A percentile compares a stretch with the other conserved stretches of the same genome.
Conservation (phyloP, 2,797 vertebrate genomes). For the Darevskia nairensis region DNA sequence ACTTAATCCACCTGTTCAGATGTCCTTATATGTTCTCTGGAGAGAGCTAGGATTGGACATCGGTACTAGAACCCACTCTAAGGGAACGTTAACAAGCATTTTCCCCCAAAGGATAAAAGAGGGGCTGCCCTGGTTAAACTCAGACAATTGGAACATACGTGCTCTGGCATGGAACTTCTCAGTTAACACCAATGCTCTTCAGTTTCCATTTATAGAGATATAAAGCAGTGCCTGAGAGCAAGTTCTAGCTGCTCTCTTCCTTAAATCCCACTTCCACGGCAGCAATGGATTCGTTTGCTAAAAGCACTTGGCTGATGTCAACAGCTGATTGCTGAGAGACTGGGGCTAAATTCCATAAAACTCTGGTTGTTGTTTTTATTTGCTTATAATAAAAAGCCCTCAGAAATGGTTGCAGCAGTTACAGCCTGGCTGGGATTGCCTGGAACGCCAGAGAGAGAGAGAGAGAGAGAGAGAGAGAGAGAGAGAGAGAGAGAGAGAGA, state of each 20-base stretch:
- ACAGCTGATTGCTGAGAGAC: fast-evolving
- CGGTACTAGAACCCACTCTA: too few species aligned
- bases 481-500: not conserved
- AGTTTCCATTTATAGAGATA: fast-evolving
- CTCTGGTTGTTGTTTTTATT: fast-evolving
- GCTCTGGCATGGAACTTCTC: too few species aligned
- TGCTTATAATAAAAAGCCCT: fast-evolving
- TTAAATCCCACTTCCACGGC: not conserved
- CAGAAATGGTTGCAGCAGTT: fast-evolving
- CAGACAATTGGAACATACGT: too few species aligned
- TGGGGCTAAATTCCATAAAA: not conserved
- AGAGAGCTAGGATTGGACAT: too few species aligned
- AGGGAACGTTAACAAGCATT: too few species aligned
- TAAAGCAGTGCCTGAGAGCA: not conserved
- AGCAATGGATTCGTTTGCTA: fast-evolving
- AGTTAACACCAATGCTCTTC: not conserved
- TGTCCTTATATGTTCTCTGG: too few species aligned
- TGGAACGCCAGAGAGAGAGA: fast-evolving
- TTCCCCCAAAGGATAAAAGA: too few species aligned
- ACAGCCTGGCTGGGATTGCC: fast-evolving
- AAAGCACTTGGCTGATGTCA: fast-evolving
- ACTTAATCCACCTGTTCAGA: too few species aligned
- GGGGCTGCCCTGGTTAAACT: too few species aligned
- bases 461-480: not conserved
- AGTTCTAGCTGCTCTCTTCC: not conserved